A percentile compares a stretch with the other conserved stretches of the same genome.
Conservation (phyloP, 2,888 invertebrate species). For the Pheosia tremula region DNA sequence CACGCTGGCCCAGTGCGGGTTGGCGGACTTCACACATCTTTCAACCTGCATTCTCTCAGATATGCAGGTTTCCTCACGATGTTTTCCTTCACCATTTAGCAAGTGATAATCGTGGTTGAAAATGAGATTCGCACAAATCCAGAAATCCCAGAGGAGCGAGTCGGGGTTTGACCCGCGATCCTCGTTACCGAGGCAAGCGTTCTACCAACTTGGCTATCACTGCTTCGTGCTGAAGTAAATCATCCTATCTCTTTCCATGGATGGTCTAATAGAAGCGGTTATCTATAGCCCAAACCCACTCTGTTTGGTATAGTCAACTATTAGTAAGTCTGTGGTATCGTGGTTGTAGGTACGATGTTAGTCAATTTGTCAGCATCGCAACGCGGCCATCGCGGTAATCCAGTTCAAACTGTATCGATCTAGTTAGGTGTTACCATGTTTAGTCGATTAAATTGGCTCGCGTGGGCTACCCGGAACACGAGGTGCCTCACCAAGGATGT, state of each 20-base stretch:
- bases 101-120: too few relatives aligned
- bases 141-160: too few relatives aligned
- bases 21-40: too few relatives aligned
- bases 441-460: conserved; percentile 51
- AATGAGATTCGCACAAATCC: too few relatives aligned
- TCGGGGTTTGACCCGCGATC: too few relatives aligned
- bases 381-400: conserved; percentile 58
- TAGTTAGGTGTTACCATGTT: conserved; percentile 62
- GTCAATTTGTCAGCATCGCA: conserved; percentile 66
- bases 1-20: too few relatives aligned
- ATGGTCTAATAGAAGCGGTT: background rate
- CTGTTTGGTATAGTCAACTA: conserved; percentile 19
- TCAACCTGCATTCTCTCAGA: too few relatives aligned
- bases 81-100: too few relatives aligned
- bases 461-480: conserved; percentile 3
- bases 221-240: background rate
- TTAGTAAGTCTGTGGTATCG: conserved; percentile 12
- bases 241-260: background rate
- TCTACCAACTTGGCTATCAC: too few relatives aligned
- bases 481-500: background rate
- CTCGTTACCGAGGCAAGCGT: too few relatives aligned
- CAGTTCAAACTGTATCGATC: conserved; percentile 64
- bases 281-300: background rate
- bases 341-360: conserved; percentile 60
- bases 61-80: too few relatives aligned